Conservation (phyloP, 2,888 invertebrate genomes). For the Petrophora chlorosata region DNA sequence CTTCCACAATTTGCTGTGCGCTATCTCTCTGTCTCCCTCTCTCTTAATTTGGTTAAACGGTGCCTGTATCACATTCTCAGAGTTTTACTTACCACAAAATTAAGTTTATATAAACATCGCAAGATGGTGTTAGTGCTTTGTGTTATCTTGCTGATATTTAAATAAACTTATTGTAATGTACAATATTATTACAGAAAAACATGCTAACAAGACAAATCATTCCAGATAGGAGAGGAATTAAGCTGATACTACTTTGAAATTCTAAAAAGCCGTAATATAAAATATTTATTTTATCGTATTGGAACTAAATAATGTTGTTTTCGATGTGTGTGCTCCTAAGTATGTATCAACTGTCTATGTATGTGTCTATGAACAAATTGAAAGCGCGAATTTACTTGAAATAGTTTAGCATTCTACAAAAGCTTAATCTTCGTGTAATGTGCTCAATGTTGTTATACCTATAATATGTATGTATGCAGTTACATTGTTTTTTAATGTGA, state of each 20-base stretch:
- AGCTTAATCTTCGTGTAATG: conserved; percentile 56
- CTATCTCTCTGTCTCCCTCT: no score
- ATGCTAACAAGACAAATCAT: conserved; percentile 18
- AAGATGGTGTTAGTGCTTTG: background rate
- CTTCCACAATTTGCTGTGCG: no score
- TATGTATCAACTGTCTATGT: conserved; percentile 20
- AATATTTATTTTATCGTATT: conserved; percentile 9
- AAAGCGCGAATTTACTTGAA: conserved; percentile 28
- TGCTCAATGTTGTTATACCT: conserved; percentile 53
- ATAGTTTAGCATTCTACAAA: conserved; percentile 51
- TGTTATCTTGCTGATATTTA: conserved; percentile 20
- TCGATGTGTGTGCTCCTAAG: conserved; percentile 33
- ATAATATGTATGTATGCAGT: conserved; percentile 49
- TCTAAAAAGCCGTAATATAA: conserved; percentile 28
- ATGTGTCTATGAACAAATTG: conserved; percentile 27
- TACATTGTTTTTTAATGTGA: conserved; percentile 38
- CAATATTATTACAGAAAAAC: conserved; percentile 11
- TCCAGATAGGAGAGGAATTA: conserved; percentile 27
- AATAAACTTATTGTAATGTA: conserved; percentile 5
- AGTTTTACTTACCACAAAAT: conserved; percentile 3
- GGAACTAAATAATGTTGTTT: conserved; percentile 17
- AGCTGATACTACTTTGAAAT: conserved; percentile 32
- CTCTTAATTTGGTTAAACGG: background rate
- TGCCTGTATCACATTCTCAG: background rate
- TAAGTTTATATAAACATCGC: conserved; percentile 21